Percentiles rank a stretch among this genome's conserved stretches.
These are phyloP conservation scores for Ailurus styani DNA, from an alignment of 2,113 vertebrate species.

Conservation along the genomic window DNA sequence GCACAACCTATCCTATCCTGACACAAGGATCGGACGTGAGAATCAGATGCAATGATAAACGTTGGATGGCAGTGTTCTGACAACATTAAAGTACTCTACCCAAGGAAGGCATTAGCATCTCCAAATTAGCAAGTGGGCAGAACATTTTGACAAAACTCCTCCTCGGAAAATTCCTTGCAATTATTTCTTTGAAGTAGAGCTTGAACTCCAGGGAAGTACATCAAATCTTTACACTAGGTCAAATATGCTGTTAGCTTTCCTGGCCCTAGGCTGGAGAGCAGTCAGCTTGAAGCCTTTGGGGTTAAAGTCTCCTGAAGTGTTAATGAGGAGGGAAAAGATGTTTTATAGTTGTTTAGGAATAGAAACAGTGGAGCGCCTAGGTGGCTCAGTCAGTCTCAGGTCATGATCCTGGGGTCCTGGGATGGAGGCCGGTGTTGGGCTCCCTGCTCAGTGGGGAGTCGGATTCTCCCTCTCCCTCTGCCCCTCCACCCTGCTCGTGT, in stretches of 20 bases:
- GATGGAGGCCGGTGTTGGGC: background rate
- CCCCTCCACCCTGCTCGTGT: background rate
- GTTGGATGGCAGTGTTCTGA: background rate
- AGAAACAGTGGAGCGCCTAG: background rate
- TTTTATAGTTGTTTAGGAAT: background rate
- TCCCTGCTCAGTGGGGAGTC: background rate
- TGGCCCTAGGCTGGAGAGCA: background rate
- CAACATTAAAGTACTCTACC: background rate
- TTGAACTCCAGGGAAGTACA: background rate
- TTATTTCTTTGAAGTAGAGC: slow-evolving; percentile 21
- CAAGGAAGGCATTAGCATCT: background rate
- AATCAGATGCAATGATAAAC: background rate
- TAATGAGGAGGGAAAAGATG: background rate
- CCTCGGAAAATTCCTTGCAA: background rate
- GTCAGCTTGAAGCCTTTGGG: background rate
- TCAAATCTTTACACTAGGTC: background rate
- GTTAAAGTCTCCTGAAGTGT: background rate
- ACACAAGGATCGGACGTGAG: background rate
- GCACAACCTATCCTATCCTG: too few relatives aligned
- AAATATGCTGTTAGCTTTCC: background rate
- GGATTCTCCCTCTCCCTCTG: background rate
- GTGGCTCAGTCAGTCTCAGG: background rate
- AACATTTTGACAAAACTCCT: background rate
- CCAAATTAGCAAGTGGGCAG: background rate
- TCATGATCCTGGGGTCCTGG: background rate